A percentile compares a stretch with the other conserved stretches of the same genome.
phyloP scores from a whole-genome alignment of 1,140 invertebrate genomes.

The Drosophila pandora region DNA sequence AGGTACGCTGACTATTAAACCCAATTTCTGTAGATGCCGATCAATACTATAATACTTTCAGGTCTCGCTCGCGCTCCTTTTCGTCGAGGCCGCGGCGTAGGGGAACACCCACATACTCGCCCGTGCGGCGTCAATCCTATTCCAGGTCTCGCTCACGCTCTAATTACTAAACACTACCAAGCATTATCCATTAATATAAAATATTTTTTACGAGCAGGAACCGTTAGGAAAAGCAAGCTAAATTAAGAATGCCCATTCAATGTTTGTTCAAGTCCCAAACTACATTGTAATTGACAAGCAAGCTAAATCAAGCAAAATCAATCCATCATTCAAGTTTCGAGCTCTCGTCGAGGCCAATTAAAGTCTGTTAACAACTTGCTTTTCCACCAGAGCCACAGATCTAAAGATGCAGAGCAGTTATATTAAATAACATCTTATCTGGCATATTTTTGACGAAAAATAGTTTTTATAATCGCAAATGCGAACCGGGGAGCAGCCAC shows the following conservation, averaged over 20 bases:
- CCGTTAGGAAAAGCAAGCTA: constrained; percentile 66
- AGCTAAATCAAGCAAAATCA: constrained; percentile 26
- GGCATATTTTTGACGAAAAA: constrained; percentile 41
- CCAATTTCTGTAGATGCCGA: neutral
- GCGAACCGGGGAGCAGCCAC: constrained; percentile 40
- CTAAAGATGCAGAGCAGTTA: constrained; percentile 17
- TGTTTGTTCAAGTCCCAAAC: constrained; percentile 34
- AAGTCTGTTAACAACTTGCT: constrained; percentile 51
- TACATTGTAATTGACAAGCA: constrained; percentile 35
- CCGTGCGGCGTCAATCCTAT: constrained; percentile 91
- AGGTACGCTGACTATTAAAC: constrained; percentile 52
- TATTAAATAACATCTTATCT: constrained; percentile 32
- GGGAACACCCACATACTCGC: constrained; percentile 90
- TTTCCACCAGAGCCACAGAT: constrained; percentile 37
- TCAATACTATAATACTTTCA: constrained; percentile 30
- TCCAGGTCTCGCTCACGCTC: constrained; percentile 88
- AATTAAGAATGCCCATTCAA: constrained; percentile 43
- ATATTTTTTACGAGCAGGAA: constrained; percentile 76
- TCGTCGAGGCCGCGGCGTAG: constrained; percentile 93
- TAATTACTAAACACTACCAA: constrained; percentile 84
- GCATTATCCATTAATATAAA: constrained; percentile 74
- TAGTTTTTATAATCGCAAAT: constrained; percentile 29
- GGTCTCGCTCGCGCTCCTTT: constrained; percentile 89
- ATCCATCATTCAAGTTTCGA: constrained; percentile 29
- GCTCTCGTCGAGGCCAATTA: constrained; percentile 18